Conservation (phyloP, 1,140 invertebrate genomes). For the Eumaeus atala region DNA sequence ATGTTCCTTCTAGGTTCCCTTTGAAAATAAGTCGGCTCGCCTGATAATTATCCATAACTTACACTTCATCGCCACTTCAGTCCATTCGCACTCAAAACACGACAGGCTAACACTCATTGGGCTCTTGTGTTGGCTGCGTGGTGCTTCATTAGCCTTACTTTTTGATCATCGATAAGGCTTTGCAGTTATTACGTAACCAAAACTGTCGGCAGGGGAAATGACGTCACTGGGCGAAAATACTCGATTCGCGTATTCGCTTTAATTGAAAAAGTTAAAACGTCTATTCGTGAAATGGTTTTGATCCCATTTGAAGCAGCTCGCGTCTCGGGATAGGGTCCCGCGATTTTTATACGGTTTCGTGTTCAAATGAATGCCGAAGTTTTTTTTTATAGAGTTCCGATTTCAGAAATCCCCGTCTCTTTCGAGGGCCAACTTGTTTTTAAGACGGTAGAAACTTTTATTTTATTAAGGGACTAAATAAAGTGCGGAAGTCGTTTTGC, state of each 20-base stretch:
- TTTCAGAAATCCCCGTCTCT: conserved; percentile 21
- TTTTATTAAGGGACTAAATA: background rate
- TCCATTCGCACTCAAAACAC: too few relatives aligned
- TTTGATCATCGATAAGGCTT: background rate
- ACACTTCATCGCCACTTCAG: too few relatives aligned
- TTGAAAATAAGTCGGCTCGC: too few relatives aligned
- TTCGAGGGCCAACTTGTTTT: conserved; percentile 18
- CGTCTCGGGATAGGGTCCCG: conserved; percentile 26
- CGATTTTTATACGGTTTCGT: conserved; percentile 27
- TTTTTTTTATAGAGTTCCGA: conserved; percentile 26
- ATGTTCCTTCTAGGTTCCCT: too few relatives aligned
- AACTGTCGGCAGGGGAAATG: background rate
- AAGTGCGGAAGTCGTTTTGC: conserved; percentile 3
- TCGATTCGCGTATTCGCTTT: conserved; percentile 33
- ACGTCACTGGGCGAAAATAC: conserved; percentile 14
- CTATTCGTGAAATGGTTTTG: conserved; percentile 39
- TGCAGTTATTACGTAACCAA: conserved; percentile 6
- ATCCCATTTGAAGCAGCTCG: conserved; percentile 20
- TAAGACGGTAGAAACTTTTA: conserved; percentile 6
- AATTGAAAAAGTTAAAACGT: conserved; percentile 69
- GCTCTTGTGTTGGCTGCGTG: too few relatives aligned
- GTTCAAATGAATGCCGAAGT: conserved; percentile 28
- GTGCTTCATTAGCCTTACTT: too few relatives aligned
- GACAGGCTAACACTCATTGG: too few relatives aligned
- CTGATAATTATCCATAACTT: too few relatives aligned